These are phyloP conservation scores for Nematostella vectensis DNA, from an alignment of 92 coral and sea anemone genomes.

Conservation along the genomic window DNA sequence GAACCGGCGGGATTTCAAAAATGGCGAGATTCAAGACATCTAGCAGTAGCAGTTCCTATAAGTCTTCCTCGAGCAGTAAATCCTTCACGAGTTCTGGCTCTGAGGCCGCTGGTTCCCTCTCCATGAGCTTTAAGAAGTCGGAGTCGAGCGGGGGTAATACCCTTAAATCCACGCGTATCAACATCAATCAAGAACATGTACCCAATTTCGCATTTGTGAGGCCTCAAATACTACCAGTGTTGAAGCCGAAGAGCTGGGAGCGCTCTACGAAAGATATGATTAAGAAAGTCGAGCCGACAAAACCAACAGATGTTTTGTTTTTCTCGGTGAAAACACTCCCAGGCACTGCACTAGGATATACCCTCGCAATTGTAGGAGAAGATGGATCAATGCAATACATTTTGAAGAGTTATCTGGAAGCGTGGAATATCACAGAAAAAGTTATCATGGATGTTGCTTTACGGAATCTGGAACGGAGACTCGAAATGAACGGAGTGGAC, in stretches of 20 bases:
- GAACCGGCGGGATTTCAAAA: too few species aligned
- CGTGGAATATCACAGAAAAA: constrained; percentile 65
- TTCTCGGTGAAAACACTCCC: constrained; percentile 64
- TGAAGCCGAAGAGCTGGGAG: constrained; percentile 73
- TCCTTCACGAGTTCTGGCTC: neutral
- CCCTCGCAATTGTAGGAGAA: constrained; percentile 69
- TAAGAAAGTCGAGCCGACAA: constrained; percentile 45
- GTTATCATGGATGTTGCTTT: constrained; percentile 62
- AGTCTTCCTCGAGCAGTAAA: constrained; percentile 2
- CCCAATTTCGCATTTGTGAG: constrained; percentile 71
- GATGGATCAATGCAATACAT: constrained; percentile 58
- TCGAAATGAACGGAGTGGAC: constrained; percentile 34
- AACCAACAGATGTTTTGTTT: constrained; percentile 55
- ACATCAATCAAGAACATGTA: constrained; percentile 56
- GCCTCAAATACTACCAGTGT: constrained; percentile 60
- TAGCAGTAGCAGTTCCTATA: neutral
- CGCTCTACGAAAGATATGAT: constrained; percentile 57
- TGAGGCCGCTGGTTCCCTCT: neutral
- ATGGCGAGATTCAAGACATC: constrained; percentile 4
- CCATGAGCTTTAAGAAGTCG: constrained; percentile 24
- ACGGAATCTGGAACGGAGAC: constrained; percentile 56
- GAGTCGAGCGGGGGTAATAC: constrained; percentile 18
- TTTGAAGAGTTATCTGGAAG: constrained; percentile 64
- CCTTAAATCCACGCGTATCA: constrained; percentile 53
- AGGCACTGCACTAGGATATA: constrained; percentile 57